phyloP scores from a whole-genome alignment of 2,113 vertebrate genomes.

The Neomonachus schauinslandi region DNA sequence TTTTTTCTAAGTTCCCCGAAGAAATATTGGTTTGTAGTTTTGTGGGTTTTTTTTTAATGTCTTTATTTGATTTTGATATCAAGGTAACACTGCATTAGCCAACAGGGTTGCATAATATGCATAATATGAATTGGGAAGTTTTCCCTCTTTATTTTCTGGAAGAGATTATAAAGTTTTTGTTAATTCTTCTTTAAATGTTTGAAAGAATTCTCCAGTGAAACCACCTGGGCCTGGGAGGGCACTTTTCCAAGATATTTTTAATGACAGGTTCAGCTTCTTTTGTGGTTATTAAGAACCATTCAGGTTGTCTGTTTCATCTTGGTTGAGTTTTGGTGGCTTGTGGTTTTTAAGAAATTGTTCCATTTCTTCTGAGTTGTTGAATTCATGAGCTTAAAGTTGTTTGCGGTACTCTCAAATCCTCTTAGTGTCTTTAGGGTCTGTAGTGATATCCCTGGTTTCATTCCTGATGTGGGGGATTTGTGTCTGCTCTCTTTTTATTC shows the following conservation, averaged over 20 bases:
- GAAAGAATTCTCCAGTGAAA: not conserved
- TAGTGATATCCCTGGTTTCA: not conserved
- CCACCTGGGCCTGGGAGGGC: not conserved
- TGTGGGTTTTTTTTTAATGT: not conserved
- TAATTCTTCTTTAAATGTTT: conserved; percentile 1
- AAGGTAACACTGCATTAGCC: not conserved
- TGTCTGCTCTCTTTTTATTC: not conserved
- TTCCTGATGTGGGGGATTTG: not conserved
- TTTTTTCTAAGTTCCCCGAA: not conserved
- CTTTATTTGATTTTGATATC: not conserved
- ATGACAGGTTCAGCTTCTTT: not conserved
- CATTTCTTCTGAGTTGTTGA: not conserved
- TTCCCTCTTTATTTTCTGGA: not conserved
- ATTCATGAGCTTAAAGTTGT: not conserved
- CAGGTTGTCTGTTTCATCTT: not conserved
- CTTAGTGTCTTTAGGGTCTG: not conserved
- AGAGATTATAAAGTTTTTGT: not conserved
- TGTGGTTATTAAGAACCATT: not conserved
- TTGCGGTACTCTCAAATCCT: not conserved
- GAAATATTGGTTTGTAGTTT: not conserved
- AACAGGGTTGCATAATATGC: not conserved
- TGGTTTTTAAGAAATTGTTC: not conserved
- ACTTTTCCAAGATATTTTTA: not conserved
- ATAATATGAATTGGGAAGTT: conserved; percentile 6
- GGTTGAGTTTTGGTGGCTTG: not conserved